Evolutionary conservation across 2,113 vertebrate species (phyloP).

Genomic region (Misgurnus anguillicaudatus): DNA sequence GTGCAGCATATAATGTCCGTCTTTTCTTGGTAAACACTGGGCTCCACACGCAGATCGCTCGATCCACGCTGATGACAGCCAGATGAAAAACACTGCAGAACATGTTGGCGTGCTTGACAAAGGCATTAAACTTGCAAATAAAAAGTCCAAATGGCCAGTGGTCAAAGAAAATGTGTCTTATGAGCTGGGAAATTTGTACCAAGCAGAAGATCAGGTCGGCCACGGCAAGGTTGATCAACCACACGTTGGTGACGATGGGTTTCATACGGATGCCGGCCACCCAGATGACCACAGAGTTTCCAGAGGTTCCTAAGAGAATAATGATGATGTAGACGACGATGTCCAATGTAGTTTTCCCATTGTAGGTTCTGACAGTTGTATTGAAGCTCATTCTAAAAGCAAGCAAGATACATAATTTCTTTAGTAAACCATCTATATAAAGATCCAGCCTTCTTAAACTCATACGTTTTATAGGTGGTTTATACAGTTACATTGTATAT

Average conservation of each 20-base stretch:
- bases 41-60: slow-evolving; percentile 55
- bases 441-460: no score
- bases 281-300: no score
- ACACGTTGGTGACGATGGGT: slow-evolving; percentile 70
- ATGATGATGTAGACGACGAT: slow-evolving; percentile 25
- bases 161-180: slow-evolving; percentile 62
- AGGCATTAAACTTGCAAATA: slow-evolving; percentile 76
- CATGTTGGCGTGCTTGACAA: slow-evolving; percentile 77
- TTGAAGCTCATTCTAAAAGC: slow-evolving; percentile 56
- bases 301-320: no score
- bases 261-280: slow-evolving; percentile 57
- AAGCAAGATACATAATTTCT: neutral
- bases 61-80: no score
- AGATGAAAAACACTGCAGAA: slow-evolving; percentile 45
- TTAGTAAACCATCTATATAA: no score
- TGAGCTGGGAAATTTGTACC: slow-evolving; percentile 62
- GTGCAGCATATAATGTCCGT: slow-evolving; percentile 56
- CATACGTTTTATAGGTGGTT: no score
- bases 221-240: slow-evolving; percentile 75
- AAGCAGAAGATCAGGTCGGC: slow-evolving; percentile 66
- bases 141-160: slow-evolving; percentile 74
- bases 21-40: slow-evolving; percentile 68
- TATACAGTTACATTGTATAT: no score
- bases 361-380: neutral
- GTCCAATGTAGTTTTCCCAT: slow-evolving; percentile 45